Percentiles rank a stretch among this genome's conserved stretches.
phyloP scores from a whole-genome alignment of 2,797 vertebrate species.

The Apogon talboti region DNA sequence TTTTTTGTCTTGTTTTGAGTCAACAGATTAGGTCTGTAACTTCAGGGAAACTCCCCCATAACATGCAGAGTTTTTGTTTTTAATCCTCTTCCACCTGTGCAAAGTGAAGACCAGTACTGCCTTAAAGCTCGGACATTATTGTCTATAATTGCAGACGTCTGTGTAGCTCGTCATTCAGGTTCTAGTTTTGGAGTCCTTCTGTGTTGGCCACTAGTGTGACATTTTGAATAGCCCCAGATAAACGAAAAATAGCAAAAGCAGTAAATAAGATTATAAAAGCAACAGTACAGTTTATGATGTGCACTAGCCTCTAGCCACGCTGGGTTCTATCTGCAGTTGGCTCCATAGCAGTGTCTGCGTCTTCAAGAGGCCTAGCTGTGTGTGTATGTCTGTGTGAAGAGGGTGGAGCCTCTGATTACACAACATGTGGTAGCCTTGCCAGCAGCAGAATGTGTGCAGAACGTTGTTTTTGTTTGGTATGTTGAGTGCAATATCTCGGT shows the following conservation, averaged over 20 bases:
- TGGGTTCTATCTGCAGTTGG: constrained; percentile 30
- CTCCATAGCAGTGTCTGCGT: constrained; percentile 34
- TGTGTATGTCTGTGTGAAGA: constrained; percentile 41
- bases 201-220: background rate
- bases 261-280: constrained; percentile 46
- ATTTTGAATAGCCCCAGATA: background rate
- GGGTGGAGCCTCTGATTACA: constrained; percentile 76
- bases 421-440: constrained; percentile 68
- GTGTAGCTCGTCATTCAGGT: background rate
- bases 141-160: background rate
- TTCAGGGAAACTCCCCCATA: constrained; percentile 70
- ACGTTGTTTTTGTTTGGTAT: constrained; percentile 66
- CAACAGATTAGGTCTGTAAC: constrained; percentile 26
- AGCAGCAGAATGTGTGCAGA: constrained; percentile 62
- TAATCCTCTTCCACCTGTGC: constrained; percentile 15
- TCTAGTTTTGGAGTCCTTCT: background rate
- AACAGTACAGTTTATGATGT: constrained; percentile 28
- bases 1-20: constrained; percentile 72
- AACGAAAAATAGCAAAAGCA: background rate
- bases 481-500: constrained; percentile 40
- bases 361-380: constrained; percentile 52
- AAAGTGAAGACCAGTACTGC: constrained; percentile 23
- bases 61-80: constrained; percentile 47
- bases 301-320: constrained; percentile 22
- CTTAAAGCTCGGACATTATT: background rate